Evolutionary conservation across 2,113 vertebrate species (phyloP).

Genomic region (Campylomormyrus tamandua): DNA sequence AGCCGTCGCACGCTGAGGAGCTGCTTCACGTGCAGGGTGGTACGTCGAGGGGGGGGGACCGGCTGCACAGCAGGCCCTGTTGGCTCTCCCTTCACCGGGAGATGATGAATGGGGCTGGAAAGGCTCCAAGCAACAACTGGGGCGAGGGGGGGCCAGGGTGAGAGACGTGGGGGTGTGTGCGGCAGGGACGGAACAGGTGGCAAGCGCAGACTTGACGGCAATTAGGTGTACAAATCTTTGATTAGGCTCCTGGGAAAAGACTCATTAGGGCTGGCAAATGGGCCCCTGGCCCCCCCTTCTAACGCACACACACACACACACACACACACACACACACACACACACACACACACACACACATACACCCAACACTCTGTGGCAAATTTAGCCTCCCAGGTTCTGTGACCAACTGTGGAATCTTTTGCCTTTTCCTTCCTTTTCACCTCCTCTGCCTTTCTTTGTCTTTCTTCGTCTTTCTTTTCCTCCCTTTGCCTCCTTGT

Average conservation of each 20-base stretch:
- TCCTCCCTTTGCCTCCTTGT: not conserved
- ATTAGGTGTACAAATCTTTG: slow-evolving; percentile 90
- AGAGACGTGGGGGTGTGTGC: slow-evolving; percentile 51
- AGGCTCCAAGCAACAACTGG: slow-evolving; percentile 36
- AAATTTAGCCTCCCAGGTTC: not conserved
- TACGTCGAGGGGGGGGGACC: slow-evolving; percentile 43
- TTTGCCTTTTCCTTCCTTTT: not conserved
- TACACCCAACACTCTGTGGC: not conserved
- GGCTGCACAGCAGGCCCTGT: slow-evolving; percentile 75
- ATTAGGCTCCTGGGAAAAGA: slow-evolving; percentile 78
- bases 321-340: too few species aligned
- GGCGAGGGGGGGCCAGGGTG: slow-evolving; percentile 1
- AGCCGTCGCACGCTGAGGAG: slow-evolving; percentile 25
- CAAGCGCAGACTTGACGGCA: slow-evolving; percentile 82
- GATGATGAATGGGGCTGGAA: slow-evolving; percentile 74
- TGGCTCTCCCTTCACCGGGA: slow-evolving; percentile 61
- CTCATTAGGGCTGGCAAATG: slow-evolving; percentile 72
- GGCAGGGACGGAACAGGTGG: slow-evolving; percentile 75
- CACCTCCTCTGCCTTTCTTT: not conserved
- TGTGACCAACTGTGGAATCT: not conserved
- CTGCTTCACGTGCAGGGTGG: slow-evolving; percentile 46
- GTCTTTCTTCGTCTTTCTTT: not conserved
- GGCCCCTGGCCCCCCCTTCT: slow-evolving; percentile 62
- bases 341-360: not conserved
- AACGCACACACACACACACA: not conserved